Conservation (phyloP, 2,113 vertebrate genomes). For the Sylvietta virens region DNA sequence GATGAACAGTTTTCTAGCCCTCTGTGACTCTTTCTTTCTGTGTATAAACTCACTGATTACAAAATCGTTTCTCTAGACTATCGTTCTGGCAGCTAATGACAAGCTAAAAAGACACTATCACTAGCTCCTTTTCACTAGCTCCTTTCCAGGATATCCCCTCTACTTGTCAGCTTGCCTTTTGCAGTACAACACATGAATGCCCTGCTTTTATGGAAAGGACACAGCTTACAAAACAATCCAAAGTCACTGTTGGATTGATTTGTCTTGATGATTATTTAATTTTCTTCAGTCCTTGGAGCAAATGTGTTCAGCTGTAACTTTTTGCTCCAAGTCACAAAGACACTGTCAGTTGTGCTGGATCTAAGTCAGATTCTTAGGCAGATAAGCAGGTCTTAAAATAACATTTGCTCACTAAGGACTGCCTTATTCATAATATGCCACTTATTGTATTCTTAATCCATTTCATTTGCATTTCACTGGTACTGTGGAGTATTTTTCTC, state of each 20-base stretch:
- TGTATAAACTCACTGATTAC: background rate
- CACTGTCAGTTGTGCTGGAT: background rate
- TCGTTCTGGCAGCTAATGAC: background rate
- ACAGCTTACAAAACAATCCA: background rate
- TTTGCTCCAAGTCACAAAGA: background rate
- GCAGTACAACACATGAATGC: background rate
- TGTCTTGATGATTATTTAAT: background rate
- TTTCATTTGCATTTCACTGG: rapidly evolving
- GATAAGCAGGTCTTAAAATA: background rate
- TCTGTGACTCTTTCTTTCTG: background rate
- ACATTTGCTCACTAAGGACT: background rate
- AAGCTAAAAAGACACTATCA: background rate
- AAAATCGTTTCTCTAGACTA: background rate
- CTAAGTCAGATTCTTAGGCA: background rate
- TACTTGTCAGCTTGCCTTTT: background rate
- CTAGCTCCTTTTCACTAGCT: background rate
- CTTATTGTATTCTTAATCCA: background rate
- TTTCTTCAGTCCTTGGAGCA: background rate
- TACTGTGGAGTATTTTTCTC: background rate
- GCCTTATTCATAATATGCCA: background rate
- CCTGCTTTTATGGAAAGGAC: background rate
- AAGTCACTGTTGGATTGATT: background rate
- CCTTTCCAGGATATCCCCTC: background rate
- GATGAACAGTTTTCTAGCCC: background rate
- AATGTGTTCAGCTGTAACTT: background rate